Base-by-base conservation (phyloP, 2,888 invertebrate species). In the Mycalesis mineus region DNA sequence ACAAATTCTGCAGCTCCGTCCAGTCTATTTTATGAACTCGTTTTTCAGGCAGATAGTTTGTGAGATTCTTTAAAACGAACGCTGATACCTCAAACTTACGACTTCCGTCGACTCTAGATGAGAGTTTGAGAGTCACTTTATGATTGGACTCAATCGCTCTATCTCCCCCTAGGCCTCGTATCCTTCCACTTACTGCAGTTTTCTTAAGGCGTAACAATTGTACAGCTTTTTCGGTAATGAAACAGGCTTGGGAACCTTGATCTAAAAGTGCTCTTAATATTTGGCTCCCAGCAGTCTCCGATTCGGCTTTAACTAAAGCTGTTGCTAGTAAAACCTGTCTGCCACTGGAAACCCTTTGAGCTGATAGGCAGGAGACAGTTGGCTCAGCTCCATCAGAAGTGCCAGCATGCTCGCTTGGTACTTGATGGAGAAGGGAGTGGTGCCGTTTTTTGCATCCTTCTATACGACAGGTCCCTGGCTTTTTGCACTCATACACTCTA, bases 181-280 rank as follows among this genome's bases (percentile, higher is more conserved):
- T 44, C 8, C 14, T 11, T n/a, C 49, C 13, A 11, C 17, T 41
- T 11, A n/a, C 6, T 29, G 17, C n/a, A 6, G 50, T 39, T 28
- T 51, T 50, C 28, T 50, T 47, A 29, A 58, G 45, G 4, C 40
- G 31, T 4, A 54, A 40, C 2, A 55, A 13, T 13, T 58, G 54
- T 3, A 55, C 58, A 7, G 58, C 50, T 15, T 50, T 36, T 42
- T 55, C 58, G 7, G 58, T 49, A 0, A 58, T 51, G 39, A 58
- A 58, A 0, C 50, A 58, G 7, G 55, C 50, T 66, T 67, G 29
- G 61, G 45, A 11, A 62, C 69, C 36, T 37, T 60, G 68, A 37
- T 71, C 68, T 7, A 71, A 6, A 9, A 72, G 57, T 6, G 64
- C 64, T 39, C 69, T 56, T 1, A 69, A 5, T 6, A 53, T 11